These are phyloP conservation scores for Pitangus sulphuratus DNA, from an alignment of 2,797 vertebrate species.

Conservation along the genomic window DNA sequence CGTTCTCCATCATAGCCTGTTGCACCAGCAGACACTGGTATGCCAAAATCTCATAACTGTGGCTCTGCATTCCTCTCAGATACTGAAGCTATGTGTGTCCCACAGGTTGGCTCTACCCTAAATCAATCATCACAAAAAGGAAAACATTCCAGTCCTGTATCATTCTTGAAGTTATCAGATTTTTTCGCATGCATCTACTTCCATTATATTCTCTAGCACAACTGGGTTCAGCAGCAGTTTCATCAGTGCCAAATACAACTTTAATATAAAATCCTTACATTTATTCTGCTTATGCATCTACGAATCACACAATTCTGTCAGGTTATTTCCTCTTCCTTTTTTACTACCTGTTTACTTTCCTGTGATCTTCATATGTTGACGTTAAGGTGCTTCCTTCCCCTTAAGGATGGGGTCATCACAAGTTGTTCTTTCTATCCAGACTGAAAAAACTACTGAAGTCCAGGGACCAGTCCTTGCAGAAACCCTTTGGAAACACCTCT, in stretches of 20 bases:
- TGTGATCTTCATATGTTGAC: neutral
- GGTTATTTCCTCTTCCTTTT: neutral
- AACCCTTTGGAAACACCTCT: neutral
- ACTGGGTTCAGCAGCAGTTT: neutral
- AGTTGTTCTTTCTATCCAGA: neutral
- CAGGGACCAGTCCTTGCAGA: neutral
- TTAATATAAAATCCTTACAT: neutral
- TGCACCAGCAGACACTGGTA: neutral
- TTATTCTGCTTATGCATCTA: neutral
- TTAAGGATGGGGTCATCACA: neutral
- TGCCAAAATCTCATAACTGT: neutral
- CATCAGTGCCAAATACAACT: neutral
- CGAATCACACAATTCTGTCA: neutral
- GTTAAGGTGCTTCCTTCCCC: neutral
- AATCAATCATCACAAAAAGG: neutral
- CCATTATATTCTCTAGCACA: neutral
- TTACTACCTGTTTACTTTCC: neutral
- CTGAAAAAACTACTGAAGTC: neutral
- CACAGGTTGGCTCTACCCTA: neutral
- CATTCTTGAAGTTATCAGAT: neutral
- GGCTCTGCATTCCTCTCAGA: neutral
- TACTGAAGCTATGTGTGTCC: fast-evolving
- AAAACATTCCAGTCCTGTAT: neutral
- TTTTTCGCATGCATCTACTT: neutral
- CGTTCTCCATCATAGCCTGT: neutral